Conservation (phyloP, 1,140 invertebrate species). For the Eulimnadia texana region DNA sequence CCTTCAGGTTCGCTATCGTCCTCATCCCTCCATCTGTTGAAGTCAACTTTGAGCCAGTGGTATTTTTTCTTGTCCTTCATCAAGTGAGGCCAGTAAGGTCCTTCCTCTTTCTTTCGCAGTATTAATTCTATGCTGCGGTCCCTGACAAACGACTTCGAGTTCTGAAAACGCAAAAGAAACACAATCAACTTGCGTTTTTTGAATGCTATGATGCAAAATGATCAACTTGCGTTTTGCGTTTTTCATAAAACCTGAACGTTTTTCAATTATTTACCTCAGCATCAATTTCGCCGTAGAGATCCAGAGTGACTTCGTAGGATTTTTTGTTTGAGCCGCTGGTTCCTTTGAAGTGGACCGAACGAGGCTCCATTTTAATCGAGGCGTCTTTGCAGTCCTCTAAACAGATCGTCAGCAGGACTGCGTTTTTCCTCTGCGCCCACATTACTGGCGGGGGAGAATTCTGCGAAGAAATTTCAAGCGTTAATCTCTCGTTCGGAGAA, state of each 20-base stretch:
- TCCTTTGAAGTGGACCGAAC: slow-evolving; percentile 69
- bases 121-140: slow-evolving; percentile 63
- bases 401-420: slow-evolving; percentile 72
- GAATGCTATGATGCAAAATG: slow-evolving; percentile 13
- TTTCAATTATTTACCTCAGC: too few species aligned
- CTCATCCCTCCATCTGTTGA: slow-evolving; percentile 94
- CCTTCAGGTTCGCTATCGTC: slow-evolving; percentile 57
- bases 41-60: slow-evolving; percentile 94
- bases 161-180: slow-evolving; percentile 28
- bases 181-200: neutral
- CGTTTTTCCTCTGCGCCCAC: slow-evolving; percentile 75
- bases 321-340: slow-evolving; percentile 70
- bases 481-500: too few species aligned
- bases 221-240: neutral
- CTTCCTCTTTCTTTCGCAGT: slow-evolving; percentile 53
- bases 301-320: slow-evolving; percentile 66
- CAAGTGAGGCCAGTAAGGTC: slow-evolving; percentile 72
- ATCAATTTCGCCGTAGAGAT: slow-evolving; percentile 65
- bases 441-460: slow-evolving; percentile 58
- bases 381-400: slow-evolving; percentile 80
- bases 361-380: slow-evolving; percentile 60
- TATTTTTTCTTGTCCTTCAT: slow-evolving; percentile 76
- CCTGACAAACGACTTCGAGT: slow-evolving; percentile 38
- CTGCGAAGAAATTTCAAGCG: too few species aligned
- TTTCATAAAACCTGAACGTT: too few species aligned